Evolutionary conservation across 2,113 vertebrate species (phyloP), one percentile per base, ranked within the genome.

Genomic region (Oostethus manadensis): DNA sequence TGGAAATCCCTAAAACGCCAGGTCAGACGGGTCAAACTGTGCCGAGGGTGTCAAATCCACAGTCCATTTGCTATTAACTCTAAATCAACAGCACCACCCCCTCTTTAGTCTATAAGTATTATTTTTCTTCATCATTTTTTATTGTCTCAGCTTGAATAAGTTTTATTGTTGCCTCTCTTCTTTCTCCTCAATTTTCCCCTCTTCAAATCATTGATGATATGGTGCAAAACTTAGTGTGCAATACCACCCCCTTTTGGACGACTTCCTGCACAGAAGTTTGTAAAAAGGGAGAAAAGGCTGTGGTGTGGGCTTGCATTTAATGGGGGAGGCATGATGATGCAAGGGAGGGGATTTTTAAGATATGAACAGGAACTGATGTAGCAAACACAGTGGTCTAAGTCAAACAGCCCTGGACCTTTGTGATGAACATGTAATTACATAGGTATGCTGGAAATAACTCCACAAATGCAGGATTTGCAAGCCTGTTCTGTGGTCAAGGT

Each of bases 11-110:
- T 58, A 71, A 55, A 70, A 78, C 51, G 6, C 45, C 4, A 73
- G 76, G 79, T 81, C 74, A 76, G 70, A 66, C 26, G 1, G 81
- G 81, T 86, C 84, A 82, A 86, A 78, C 60, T 65, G 73, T 60
- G 83, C 73, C 46, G 63, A 74, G 42, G 73, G 74, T 80, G 68
- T 77, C 66, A 59, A 40, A 58, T 74, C 71, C 51, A 60, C 51
- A 33, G 66, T 74, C 51, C 5, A 14, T 68, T 74, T 51, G 64
- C 53, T 35, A 55, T 35, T 1, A n/a, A 21, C 10, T 21, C 11
- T 15, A 40, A 21, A 21, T 18, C 11, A 40, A 8, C 10, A 29
- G 29, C 11, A 4, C n/a, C 10, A 6, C 14, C 16, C 15, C 23
- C 23, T 15, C 15, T n/a, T n/a, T n/a, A 17, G 16, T 23, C 49